Evolutionary conservation across 2,113 vertebrate genomes (phyloP), one percentile per base, ranked within the genome.

Genomic region (Erythrocercus mccallii): DNA sequence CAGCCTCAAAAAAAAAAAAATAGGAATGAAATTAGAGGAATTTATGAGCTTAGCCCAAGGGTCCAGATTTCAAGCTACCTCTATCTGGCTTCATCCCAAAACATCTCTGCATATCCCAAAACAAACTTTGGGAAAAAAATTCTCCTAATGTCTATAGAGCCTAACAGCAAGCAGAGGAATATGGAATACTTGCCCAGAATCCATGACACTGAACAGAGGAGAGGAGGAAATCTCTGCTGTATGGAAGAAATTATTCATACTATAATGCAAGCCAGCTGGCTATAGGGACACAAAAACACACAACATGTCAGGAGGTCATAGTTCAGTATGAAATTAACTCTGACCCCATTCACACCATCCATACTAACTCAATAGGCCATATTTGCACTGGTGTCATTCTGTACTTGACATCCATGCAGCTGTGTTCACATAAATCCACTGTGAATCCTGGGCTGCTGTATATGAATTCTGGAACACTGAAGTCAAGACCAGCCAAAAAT

Each of bases 261-360:
- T 45, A 33, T 4, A 91, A 68, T 16, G 53, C 15, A 78, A 92
- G 44, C 69, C 94, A 97, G 83, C 64, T 92, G 81, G 91, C 81
- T 68, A 33, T 0, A 89, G n/a, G 61, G 83, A 71, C 83, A 79
- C 9, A 74, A 57, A 56, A 92, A 60, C 28, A 58, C 27, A 74
- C 40, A 69, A 27, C 35, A 81, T n/a, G 64, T 25, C 38, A 86
- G 27, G 27, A 86, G 60, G 69, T 51, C 65, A 64, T 51, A 78
- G 80, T 27, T 86, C 88, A 89, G 44, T 22, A 27, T 3, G 53
- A 81, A 81, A 92, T 71, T 71, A 88, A 92, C 64, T 84, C 51
- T 6, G 3, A 58, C 33, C 11, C 42, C 16, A 30, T 1, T 78
- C 71, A 86, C 64, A 66, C 38, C 50, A 37, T 11, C 35, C 2